phyloP scores from a whole-genome alignment of 2,888 invertebrate genomes.

The Metellina segmentata region DNA sequence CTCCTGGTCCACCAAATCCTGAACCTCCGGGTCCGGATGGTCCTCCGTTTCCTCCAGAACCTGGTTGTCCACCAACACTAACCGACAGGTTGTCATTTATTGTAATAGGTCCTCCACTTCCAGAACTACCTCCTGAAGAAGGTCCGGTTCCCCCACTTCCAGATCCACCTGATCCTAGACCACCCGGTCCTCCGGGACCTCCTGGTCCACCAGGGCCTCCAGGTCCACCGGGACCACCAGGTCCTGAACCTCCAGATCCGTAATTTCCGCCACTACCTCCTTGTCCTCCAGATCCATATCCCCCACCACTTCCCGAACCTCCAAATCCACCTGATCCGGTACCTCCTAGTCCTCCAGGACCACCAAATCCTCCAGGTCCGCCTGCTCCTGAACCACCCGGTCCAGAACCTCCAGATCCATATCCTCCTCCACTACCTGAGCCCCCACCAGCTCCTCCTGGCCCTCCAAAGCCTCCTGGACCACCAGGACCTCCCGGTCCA shows the following conservation, averaged over 20 bases:
- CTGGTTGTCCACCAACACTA: neutral
- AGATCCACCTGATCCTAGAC: conserved; percentile 2
- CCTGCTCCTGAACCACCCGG: too few relatives aligned
- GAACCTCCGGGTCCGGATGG: neutral
- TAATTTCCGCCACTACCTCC: too few relatives aligned
- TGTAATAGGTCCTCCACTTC: neutral
- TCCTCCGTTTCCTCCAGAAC: neutral
- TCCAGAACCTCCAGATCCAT: too few relatives aligned
- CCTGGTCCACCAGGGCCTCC: neutral
- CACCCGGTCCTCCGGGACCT: neutral
- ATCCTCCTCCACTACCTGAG: too few relatives aligned
- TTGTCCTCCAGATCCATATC: too few relatives aligned
- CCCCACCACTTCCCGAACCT: too few relatives aligned
- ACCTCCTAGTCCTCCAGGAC: too few relatives aligned
- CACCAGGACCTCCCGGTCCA: too few relatives aligned
- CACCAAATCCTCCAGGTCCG: too few relatives aligned
- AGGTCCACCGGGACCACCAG: neutral
- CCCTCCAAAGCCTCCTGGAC: too few relatives aligned
- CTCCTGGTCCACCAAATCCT: neutral
- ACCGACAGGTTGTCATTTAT: neutral
- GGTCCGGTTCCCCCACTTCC: neutral
- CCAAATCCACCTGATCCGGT: too few relatives aligned
- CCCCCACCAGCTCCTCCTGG: too few relatives aligned
- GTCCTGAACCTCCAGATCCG: neutral
- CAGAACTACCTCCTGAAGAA: neutral